phyloP scores from a whole-genome alignment of 2,888 invertebrate genomes.

The Parochlus steinenii region DNA sequence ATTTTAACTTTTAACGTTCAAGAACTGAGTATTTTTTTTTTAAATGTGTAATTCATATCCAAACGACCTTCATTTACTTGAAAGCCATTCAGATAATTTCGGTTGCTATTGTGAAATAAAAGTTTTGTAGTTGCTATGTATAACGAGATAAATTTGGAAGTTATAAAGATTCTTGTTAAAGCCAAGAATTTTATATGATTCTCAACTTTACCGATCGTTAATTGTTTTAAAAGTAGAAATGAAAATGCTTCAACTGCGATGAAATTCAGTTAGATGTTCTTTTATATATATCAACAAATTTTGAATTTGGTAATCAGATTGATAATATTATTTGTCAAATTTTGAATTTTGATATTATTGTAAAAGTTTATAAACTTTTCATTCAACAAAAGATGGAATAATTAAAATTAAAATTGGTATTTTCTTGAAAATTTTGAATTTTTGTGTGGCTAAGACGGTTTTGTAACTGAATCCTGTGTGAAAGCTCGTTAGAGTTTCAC shows the following conservation, averaged over 20 bases:
- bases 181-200: neutral
- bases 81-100: neutral
- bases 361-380: too few relatives aligned
- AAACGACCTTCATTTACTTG: too few relatives aligned
- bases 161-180: too few relatives aligned
- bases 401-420: neutral
- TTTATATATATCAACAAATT: slow-evolving; percentile 16
- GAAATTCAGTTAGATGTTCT: neutral
- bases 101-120: too few relatives aligned
- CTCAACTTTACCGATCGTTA: neutral
- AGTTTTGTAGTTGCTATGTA: too few relatives aligned
- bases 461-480: neutral
- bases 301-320: slow-evolving; percentile 14
- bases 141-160: neutral
- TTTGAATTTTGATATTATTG: neutral
- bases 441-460: neutral
- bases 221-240: slow-evolving; percentile 2
- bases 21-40: neutral
- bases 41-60: slow-evolving; percentile 1
- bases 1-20: neutral
- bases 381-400: slow-evolving; percentile 5
- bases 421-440: neutral
- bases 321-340: neutral
- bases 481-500: neutral
- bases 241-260: slow-evolving; percentile 3